A percentile compares a stretch with the other conserved stretches of the same genome.
These are phyloP conservation scores for Pluvianellus socialis DNA, from an alignment of 2,113 vertebrate genomes.

Conservation along the genomic window DNA sequence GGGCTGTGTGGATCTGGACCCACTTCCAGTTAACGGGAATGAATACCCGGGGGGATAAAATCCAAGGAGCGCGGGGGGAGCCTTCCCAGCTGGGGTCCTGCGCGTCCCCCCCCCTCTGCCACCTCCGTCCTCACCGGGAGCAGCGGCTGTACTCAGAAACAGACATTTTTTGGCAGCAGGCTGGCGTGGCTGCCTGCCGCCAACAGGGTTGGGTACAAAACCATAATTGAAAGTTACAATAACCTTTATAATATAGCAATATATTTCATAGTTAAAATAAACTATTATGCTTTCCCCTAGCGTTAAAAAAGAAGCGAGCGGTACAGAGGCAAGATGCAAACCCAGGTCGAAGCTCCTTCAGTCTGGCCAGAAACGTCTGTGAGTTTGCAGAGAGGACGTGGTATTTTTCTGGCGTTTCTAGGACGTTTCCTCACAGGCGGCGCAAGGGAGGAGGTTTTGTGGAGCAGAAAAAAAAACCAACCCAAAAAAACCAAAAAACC, in stretches of 20 bases:
- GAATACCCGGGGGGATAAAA: background rate
- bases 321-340: conserved; percentile 73
- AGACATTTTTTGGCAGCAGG: conserved; percentile 50
- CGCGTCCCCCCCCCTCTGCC: background rate
- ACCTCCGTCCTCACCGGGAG: background rate
- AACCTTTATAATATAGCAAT: conserved; percentile 79
- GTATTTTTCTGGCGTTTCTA: background rate
- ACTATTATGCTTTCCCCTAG: conserved; percentile 78
- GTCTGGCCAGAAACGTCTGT: conserved; percentile 17
- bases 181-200: background rate
- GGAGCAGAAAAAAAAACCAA: background rate
- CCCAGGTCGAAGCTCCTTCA: conserved; percentile 49
- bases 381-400: background rate
- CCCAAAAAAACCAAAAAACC: no score
- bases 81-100: background rate
- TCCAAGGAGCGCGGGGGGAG: background rate
- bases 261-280: conserved; percentile 83
- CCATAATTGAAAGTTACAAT: conserved; percentile 72
- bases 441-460: background rate
- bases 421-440: background rate
- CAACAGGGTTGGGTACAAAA: conserved; percentile 66
- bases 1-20: background rate
- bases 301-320: conserved; percentile 73
- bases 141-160: conserved; percentile 73
- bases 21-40: background rate